Evolutionary conservation across 2,888 invertebrate species (phyloP), one percentile per base, ranked within the genome.

Genomic region (Belgica antarctica): DNA sequence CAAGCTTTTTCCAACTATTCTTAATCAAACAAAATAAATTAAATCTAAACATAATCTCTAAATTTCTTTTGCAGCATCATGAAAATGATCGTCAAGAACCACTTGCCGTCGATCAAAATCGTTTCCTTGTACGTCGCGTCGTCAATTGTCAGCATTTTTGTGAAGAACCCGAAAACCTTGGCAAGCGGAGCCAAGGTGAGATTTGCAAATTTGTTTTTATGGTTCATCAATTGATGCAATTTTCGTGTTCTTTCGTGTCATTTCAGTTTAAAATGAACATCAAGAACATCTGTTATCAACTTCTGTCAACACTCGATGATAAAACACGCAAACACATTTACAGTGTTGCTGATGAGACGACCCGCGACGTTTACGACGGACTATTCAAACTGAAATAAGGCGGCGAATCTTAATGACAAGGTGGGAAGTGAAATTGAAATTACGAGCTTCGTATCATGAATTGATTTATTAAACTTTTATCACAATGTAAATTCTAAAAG

Each of bases 271-370:
- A 70, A 52, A 27, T 59, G 25, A 70, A 61, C 27, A 59, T 70
- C 25, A 70, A 41, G 27, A 70, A 70, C 15, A 41, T 70, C 25
- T 70, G 61, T 41, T 61, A 61, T 70, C 70, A 70, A 34, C 61
- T 70, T 3, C 10, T 70, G 61, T 41, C 59, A 36, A 61, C 61
- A 36, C 41, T 70, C 15, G 70, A 70, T 15, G 70, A 70, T 59
- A 59, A 41, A 41, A 24, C 41, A 10, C 61, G 36, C n/a, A 59
- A 61, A 25, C 61, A 61, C 19, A 28, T 61, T 8, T 70, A 61
- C 15, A 27, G 52, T 25, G 70, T 61, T 25, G 17, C 19, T 27
- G 61, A 70, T 36, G 70, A 70, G 28, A 34, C 41, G 41, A 25
- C 70, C 12, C 27, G 46, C 22, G 70, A 70, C 25, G 25, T 70